Conservation (phyloP, 1,140 invertebrate species). For the Nasonia longicornis region DNA sequence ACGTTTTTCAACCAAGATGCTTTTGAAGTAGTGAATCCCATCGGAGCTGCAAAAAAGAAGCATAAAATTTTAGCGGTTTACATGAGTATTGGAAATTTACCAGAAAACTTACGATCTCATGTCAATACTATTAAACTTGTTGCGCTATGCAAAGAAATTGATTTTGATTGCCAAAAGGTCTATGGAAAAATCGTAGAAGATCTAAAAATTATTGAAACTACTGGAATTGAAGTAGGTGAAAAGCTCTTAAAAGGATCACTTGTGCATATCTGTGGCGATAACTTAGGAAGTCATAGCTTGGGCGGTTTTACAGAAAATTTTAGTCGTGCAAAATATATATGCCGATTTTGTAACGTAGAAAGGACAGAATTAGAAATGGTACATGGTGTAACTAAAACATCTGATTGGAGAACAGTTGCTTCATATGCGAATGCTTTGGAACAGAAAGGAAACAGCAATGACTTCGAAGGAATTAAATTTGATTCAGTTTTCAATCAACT, state of each 20-base stretch:
- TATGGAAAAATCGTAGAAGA: slow-evolving; percentile 55
- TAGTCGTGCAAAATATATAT: slow-evolving; percentile 49
- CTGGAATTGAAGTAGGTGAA: slow-evolving; percentile 47
- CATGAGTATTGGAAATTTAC: slow-evolving; percentile 55
- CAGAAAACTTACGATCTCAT: slow-evolving; percentile 43
- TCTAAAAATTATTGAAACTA: slow-evolving; percentile 55
- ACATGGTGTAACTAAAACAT: slow-evolving; percentile 35
- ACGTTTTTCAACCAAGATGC: slow-evolving; percentile 55
- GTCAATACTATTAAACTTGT: slow-evolving; percentile 57
- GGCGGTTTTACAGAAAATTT: slow-evolving; percentile 55
- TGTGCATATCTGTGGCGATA: slow-evolving; percentile 55
- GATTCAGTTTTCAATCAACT: slow-evolving; percentile 48
- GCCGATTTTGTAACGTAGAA: slow-evolving; percentile 47
- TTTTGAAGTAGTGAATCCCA: slow-evolving; percentile 60
- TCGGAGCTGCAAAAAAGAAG: slow-evolving; percentile 56
- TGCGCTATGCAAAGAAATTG: slow-evolving; percentile 53
- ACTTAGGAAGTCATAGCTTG: slow-evolving; percentile 52
- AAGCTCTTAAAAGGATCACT: slow-evolving; percentile 51
- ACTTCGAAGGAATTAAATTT: slow-evolving; percentile 49
- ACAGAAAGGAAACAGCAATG: slow-evolving; percentile 37
- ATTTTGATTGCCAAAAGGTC: slow-evolving; percentile 52
- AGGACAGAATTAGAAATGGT: slow-evolving; percentile 46
- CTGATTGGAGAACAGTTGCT: slow-evolving; percentile 44
- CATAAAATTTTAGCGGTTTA: slow-evolving; percentile 61
- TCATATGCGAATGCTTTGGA: slow-evolving; percentile 48